Percentiles rank a stretch among this genome's conserved stretches.
phyloP scores from a whole-genome alignment of 1,140 invertebrate genomes.

The Venturia canescens region DNA sequence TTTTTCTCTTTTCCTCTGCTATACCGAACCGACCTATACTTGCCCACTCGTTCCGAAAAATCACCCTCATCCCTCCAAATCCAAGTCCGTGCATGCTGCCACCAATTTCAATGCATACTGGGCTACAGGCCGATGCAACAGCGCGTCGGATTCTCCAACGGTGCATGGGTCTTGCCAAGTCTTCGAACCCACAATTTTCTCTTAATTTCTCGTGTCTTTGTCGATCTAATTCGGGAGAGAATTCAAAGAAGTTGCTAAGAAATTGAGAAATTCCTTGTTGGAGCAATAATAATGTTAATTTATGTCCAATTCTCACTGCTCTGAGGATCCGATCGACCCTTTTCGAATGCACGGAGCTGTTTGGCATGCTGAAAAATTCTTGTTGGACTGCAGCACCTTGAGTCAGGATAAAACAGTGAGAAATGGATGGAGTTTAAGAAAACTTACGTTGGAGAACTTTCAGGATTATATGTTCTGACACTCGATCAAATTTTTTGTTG shows the following conservation, averaged over 20 bases:
- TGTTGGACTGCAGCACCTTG: no score
- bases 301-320: no score
- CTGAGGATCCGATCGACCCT: no score
- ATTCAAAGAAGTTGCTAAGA: no score
- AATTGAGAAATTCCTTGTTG: no score
- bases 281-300: no score
- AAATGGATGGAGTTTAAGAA: neutral
- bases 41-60: neutral
- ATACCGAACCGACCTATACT: neutral
- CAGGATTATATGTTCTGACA: neutral
- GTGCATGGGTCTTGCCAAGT: neutral
- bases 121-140: neutral
- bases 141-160: neutral
- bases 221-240: no score
- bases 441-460: neutral
- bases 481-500: neutral
- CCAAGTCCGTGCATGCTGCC: slow-evolving; percentile 7
- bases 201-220: neutral
- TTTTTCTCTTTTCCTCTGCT: neutral
- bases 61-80: neutral
- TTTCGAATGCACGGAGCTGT: no score
- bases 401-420: no score
- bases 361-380: no score
- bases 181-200: neutral
- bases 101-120: slow-evolving; percentile 14